phyloP scores from a whole-genome alignment of 1,140 invertebrate genomes.

The Batillaria attramentaria region DNA sequence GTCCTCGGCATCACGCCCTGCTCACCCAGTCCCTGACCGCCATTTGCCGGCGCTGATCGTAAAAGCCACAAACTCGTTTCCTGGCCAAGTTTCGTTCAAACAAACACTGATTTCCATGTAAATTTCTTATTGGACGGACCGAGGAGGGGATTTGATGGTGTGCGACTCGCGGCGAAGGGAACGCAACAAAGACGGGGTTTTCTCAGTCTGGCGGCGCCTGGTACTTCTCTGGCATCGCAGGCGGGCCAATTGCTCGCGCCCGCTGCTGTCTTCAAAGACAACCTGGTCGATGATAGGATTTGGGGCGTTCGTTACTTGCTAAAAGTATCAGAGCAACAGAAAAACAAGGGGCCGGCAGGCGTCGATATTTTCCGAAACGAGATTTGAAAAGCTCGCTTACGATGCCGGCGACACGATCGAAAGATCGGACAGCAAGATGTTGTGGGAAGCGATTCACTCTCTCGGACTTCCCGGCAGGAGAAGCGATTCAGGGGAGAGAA shows the following conservation, averaged over 20 bases:
- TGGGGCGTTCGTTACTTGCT: constrained; percentile 1
- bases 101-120: constrained; percentile 37
- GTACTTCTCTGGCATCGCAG: too few relatives aligned
- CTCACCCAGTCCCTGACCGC: neutral
- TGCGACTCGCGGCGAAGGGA: neutral
- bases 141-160: constrained; percentile 9
- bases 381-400: constrained; percentile 24
- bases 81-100: constrained; percentile 24
- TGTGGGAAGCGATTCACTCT: constrained; percentile 26
- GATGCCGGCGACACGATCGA: constrained; percentile 23
- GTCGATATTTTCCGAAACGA: constrained; percentile 35
- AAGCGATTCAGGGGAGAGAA: too few relatives aligned
- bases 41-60: constrained; percentile 9
- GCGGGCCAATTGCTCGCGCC: neutral
- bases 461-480: too few relatives aligned
- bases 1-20: neutral
- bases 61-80: constrained; percentile 33
- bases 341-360: neutral
- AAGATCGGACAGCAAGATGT: constrained; percentile 13
- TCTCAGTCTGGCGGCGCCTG: constrained; percentile 17
- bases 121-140: constrained; percentile 31
- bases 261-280: constrained; percentile 21
- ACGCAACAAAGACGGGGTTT: constrained; percentile 26
- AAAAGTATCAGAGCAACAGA: constrained; percentile 24
- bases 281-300: neutral